Percentiles rank a stretch among this genome's conserved stretches.
Evolutionary conservation across 2,888 invertebrate genomes (phyloP).

Genomic region (Allacma fusca): DNA sequence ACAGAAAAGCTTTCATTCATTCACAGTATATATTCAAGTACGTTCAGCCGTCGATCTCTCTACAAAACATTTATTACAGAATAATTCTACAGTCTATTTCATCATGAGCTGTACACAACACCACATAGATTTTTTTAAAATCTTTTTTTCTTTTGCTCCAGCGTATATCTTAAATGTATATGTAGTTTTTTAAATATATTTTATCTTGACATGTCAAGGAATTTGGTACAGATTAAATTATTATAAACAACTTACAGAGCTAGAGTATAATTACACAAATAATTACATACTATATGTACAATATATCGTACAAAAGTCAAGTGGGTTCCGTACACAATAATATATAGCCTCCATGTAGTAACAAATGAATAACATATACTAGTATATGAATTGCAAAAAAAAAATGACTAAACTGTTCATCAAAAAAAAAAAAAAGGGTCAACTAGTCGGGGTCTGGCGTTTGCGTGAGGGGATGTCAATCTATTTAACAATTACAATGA

Average conservation of each 20-base stretch:
- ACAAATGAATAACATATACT: background rate
- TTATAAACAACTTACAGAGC: background rate
- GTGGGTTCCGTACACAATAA: background rate
- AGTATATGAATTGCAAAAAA: conserved; percentile 20
- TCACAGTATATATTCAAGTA: conserved; percentile 1
- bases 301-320: conserved; percentile 20
- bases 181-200: background rate
- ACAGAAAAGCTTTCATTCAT: background rate
- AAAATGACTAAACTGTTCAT: conserved; percentile 35
- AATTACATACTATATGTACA: conserved; percentile 21
- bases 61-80: conserved; percentile 33
- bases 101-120: conserved; percentile 1
- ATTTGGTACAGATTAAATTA: background rate
- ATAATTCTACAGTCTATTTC: conserved; percentile 40
- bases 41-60: background rate
- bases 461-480: background rate
- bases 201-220: background rate
- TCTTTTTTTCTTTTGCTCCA: background rate
- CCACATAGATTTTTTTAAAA: conserved; percentile 10
- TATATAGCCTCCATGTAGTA: conserved; percentile 12
- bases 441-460: conserved; percentile 11
- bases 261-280: background rate
- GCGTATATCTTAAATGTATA: background rate
- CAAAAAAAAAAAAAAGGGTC: conserved; percentile 10
- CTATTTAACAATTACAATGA: background rate